Conservation (phyloP, 2,888 invertebrate species). For the Diarsia rubi region DNA sequence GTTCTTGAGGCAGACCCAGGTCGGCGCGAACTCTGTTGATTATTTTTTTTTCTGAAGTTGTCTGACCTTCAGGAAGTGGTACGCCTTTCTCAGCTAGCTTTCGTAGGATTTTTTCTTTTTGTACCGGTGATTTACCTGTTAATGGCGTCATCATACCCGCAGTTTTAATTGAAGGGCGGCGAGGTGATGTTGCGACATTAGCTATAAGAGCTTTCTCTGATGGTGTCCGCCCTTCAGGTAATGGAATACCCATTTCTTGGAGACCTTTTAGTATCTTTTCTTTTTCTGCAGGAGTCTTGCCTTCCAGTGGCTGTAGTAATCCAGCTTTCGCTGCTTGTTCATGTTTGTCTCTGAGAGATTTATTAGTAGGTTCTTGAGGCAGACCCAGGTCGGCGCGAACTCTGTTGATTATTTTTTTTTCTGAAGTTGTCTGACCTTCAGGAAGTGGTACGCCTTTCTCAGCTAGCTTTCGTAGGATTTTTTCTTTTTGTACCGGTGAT, state of each 20-base stretch:
- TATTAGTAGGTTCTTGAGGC: not conserved
- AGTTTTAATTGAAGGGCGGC: not conserved
- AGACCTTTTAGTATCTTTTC: not conserved
- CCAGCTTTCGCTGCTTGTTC: slow-evolving; percentile 19
- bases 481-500: slow-evolving; percentile 33
- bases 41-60: no score
- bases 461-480: slow-evolving; percentile 15
- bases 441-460: not conserved
- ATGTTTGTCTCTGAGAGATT: no score
- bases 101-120: slow-evolving; percentile 1
- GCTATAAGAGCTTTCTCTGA: slow-evolving; percentile 65
- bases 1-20: not conserved
- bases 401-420: not conserved
- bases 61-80: no score
- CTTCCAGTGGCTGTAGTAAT: slow-evolving; percentile 39
- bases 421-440: not conserved
- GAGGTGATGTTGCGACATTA: slow-evolving; percentile 13
- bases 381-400: slow-evolving; percentile 55
- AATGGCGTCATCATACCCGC: no score
- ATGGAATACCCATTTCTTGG: slow-evolving; percentile 34
- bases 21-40: no score
- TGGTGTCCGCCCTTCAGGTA: slow-evolving; percentile 49
- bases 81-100: slow-evolving; percentile 63
- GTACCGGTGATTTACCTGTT: no score
- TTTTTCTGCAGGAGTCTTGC: slow-evolving; percentile 17